Evolutionary conservation across 2,797 vertebrate genomes (phyloP), one percentile per base, ranked within the genome.

Genomic region (Cephalopachus bancanus): DNA sequence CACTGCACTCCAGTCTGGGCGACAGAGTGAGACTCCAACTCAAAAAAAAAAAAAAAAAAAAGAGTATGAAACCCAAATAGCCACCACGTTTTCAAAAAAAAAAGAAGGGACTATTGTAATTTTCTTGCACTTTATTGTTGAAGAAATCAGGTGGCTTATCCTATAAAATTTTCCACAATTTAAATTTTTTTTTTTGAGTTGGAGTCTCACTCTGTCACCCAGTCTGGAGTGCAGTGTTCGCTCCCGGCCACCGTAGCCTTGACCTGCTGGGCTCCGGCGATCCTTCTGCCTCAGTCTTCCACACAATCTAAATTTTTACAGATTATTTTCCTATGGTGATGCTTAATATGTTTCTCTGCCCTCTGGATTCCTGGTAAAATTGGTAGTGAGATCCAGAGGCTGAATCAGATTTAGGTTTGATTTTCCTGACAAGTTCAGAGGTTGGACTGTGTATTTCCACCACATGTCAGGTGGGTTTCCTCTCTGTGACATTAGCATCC

Each of bases 51-150:
- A n/a, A n/a, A n/a, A n/a, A n/a, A n/a, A n/a, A n/a, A n/a, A n/a
- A n/a, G n/a, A n/a, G n/a, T n/a, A n/a, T n/a, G n/a, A n/a, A n/a
- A n/a, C n/a, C n/a, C n/a, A n/a, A n/a, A n/a, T n/a, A n/a, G n/a
- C n/a, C n/a, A n/a, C n/a, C n/a, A n/a, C n/a, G n/a, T n/a, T n/a
- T n/a, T n/a, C n/a, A n/a, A n/a, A n/a, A n/a, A n/a, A n/a, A n/a
- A n/a, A 79, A 79, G n/a, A 79, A 79, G 55, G n/a, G 37, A 15
- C 76, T 59, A 79, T 79, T 59, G 55, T 59, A 59, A 92, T 94
- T 92, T 94, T 24, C 60, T 94, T 89, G 9, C 55, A 85, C 30
- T 57, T 72, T 89, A 22, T 62, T 76, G 1, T 49, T 80, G 65
- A 81, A 74, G 33, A 85, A 80, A 89, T 55, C 24, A 51, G 11